Evolutionary conservation across 2,113 vertebrate species (phyloP).

Genomic region (Phalacrocorax carbo): DNA sequence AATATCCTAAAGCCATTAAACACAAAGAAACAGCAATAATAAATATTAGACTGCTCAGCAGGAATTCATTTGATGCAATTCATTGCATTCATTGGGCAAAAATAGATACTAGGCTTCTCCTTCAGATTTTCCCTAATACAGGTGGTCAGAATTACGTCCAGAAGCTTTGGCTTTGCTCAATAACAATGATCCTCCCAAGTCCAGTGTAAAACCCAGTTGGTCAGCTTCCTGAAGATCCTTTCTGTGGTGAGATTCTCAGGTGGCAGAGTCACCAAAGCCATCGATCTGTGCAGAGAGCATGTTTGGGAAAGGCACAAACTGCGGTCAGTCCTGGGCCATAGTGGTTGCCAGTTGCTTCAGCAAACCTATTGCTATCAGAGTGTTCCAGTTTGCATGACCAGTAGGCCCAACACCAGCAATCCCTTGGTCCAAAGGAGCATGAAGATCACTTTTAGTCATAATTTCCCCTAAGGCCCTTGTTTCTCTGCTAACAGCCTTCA

Average conservation of each 20-base stretch:
- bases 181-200: neutral
- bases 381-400: neutral
- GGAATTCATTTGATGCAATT: neutral
- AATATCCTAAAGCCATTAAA: neutral
- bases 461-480: neutral
- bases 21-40: neutral
- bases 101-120: neutral
- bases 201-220: neutral
- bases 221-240: neutral
- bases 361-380: neutral
- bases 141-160: neutral
- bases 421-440: neutral
- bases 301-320: neutral
- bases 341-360: neutral
- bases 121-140: neutral
- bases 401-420: neutral
- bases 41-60: neutral
- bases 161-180: neutral
- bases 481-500: neutral
- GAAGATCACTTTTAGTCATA: neutral
- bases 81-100: neutral
- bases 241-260: neutral
- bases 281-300: neutral
- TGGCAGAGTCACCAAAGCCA: neutral
- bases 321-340: neutral